Evolutionary conservation across 2,888 invertebrate genomes (phyloP).

Genomic region (Geophilus truncorum): DNA sequence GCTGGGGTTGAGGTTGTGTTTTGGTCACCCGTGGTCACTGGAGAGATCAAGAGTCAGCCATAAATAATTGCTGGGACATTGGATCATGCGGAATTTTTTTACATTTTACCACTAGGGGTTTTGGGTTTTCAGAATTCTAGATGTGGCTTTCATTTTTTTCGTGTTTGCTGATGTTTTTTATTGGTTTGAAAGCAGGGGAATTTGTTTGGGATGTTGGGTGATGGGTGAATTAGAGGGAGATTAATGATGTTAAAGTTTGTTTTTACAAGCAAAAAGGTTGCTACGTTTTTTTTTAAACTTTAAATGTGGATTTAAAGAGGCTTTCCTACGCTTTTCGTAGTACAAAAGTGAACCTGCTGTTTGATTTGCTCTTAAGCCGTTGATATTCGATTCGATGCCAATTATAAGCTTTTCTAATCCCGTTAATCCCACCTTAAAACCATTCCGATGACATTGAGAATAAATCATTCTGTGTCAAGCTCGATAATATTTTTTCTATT

Average conservation of each 20-base stretch:
- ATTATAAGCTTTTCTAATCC: neutral
- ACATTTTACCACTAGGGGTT: neutral
- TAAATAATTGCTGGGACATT: constrained; percentile 24
- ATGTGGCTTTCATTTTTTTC: neutral
- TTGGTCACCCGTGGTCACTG: constrained; percentile 27
- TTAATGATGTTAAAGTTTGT: too few relatives aligned
- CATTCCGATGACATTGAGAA: neutral
- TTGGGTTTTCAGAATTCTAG: neutral
- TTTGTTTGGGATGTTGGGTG: neutral
- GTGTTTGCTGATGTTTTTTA: neutral
- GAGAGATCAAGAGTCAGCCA: constrained; percentile 27
- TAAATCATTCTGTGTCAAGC: neutral
- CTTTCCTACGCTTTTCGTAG: neutral
- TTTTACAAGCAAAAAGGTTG: too few relatives aligned
- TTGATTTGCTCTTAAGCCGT: neutral
- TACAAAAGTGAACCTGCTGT: neutral
- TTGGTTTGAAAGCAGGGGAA: neutral
- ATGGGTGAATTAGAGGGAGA: neutral
- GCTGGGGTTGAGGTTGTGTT: constrained; percentile 27
- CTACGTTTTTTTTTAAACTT: neutral
- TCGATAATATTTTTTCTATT: neutral
- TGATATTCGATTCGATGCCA: neutral
- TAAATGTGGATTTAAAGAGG: neutral
- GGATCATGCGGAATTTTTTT: neutral
- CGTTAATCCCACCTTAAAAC: neutral